Base-by-base conservation (phyloP, 2,113 vertebrate genomes). In the Prunella himalayana region DNA sequence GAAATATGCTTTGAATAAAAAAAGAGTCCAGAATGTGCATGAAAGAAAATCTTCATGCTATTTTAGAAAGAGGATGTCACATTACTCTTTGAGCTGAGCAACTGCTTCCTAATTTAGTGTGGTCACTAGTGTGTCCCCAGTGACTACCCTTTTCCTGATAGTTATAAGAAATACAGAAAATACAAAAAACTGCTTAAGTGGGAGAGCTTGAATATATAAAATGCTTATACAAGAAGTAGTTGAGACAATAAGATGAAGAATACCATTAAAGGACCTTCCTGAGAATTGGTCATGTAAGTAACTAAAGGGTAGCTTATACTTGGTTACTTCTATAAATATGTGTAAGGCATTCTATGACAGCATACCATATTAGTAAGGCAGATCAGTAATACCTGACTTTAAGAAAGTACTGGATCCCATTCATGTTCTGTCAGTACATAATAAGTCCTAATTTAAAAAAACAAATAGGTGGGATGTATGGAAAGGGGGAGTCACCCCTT, bases 51-150 rank as follows among this genome's bases (percentile, higher is more conserved):
- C 56, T 95, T 80, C 28, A 11, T 84, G 37, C 82, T 82, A 13
- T 92, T 91, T 88, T 91, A 65, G 84, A 93, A 88, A 15, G 78
- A 90, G 77, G 21, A 73, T 90, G 76, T 94, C 91, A 77, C 64
- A 31, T 94, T 82, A 88, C 44, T 78, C 78, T 91, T 88, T 11
- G 30, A 86, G 66, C 75, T 89, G 80, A 82, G 66, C 78, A 75
- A 75, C 66, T 72, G 70, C 76, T 73, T 50, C 91, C 77, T 93
- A 77, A 79, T 92, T 87, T 93, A 79, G 64, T 70, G 51, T 60
- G 84, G 86, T 81, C 75, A 47, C 39, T 72, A 44, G 22, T 28
- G 47, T 60, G 51, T 71, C 42, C 81, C 71, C 50, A 45, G 65
- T 76, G 50, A 39, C 72, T 71, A 6, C 57, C 33, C 22, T 75